Evolutionary conservation across 2,888 invertebrate genomes (phyloP), one percentile per base, ranked within the genome.

Genomic region (Agrochola lota): DNA sequence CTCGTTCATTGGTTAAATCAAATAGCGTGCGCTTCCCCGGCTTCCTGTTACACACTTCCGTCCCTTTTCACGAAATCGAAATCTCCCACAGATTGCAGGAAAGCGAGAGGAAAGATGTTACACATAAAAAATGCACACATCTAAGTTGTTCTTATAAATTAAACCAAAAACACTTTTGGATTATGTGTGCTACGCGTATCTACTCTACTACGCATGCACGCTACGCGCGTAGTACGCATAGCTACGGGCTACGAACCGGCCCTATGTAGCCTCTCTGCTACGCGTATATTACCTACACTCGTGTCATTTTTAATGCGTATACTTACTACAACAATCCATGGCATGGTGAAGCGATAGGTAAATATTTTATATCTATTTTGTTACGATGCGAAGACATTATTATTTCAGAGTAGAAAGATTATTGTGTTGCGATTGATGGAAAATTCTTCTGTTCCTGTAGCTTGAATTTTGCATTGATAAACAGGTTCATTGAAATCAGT

Each of bases 251-350:
- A 66, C 64, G 35, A 60, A 60, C 43, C n/a, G 5, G 64, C 15
- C 3, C 11, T 46, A 69, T 30, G 30, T 30, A 80, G 35, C 43
- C 35, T 64, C 17, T 40, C 26, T 30, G 26, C 69, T 81, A 81
- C 35, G 59, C 52, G 52, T 26, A 26, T 66, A 40, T 70, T 75
- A 64, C 11, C 20, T 80, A 46, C 26, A 59, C 52, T 80, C 69
- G 35, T 69, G 23, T 75, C 5, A 46, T 12, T 60, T 60, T 55
- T 12, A 66, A 69, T 59, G 52, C 63, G 20, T 68, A 43, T 46
- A 17, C 15, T 46, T 35, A 64, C n/a, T 20, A 35, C 52, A n/a
- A 7, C 26, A 59, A 30, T 8, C 12, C 15, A 43, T 46, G 2
- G 23, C 15, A 43, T 55, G 4, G 26, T 59, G 17, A 20, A 40